Conservation (phyloP, 2,113 vertebrate species). For the Cheirogaleus medius region DNA sequence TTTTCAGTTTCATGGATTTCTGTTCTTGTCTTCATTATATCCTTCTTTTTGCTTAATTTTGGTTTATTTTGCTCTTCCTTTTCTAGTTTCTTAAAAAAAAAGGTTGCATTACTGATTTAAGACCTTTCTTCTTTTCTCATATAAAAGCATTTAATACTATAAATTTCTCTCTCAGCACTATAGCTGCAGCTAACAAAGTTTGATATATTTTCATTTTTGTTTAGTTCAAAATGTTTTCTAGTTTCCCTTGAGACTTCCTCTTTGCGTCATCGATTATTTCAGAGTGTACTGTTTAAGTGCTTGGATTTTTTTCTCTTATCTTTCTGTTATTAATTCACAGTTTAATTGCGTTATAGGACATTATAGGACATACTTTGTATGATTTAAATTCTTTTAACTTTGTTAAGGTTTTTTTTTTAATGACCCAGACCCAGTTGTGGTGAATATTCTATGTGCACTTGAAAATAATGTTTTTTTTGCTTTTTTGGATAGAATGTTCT, state of each 20-base stretch:
- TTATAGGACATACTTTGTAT: not conserved
- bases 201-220: slow-evolving; percentile 1
- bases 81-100: not conserved
- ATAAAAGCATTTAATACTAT: not conserved
- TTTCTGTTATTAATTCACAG: not conserved
- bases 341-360: too few species aligned
- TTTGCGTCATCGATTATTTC: not conserved
- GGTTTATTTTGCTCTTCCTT: not conserved
- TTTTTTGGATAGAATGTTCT: not conserved
- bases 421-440: not conserved
- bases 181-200: not conserved
- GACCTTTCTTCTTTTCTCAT: not conserved
- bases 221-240: not conserved
- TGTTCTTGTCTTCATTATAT: not conserved
- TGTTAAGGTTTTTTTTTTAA: not conserved
- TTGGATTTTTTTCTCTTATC: not conserved
- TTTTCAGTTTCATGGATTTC: not conserved
- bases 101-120: not conserved
- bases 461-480: not conserved
- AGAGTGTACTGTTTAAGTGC: not conserved
- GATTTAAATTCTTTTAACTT: not conserved
- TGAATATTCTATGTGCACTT: not conserved
- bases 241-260: not conserved
- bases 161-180: not conserved
- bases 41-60: not conserved